Evolutionary conservation across 2,888 invertebrate species (phyloP), one percentile per base, ranked within the genome.

Genomic region (Rhagonycha fulva): DNA sequence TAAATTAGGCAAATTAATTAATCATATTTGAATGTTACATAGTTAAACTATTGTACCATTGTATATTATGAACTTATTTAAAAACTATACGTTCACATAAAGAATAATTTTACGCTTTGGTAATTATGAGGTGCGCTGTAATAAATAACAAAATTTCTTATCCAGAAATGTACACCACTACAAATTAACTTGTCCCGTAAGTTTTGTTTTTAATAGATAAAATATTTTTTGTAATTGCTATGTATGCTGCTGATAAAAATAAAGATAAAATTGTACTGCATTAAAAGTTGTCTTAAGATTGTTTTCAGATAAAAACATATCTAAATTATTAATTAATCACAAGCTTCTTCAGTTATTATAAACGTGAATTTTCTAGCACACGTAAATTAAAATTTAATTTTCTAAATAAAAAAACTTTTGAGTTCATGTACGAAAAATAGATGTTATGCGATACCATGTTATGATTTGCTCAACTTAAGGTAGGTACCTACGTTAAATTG

Each of bases 31-130:
- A 66, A 66, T n/a, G 23, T 66, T 66, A 66, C 63, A 66, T 26
- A 66, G 47, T 47, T 47, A 47, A 47, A 24, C 23, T 26, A 66
- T 66, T 66, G 24, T 66, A 26, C 63, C 26, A 66, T 66, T 66
- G 63, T 66, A 66, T 66, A 66, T 66, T 24, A 19, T 23, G 23
- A 19, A 72, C 61, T 72, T 72, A 72, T 68, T 72, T 72, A 68
- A 68, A 47, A 72, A 72, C 68, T 26, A 47, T 47, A 68, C 72
- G 61, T 68, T 67, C 24, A 61, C 72, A 68, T 72, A 72, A 72
- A 28, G 62, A 68, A 74, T 74, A 74, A 74, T 74, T 74, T 70
- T 74, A 69, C 74, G 74, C 62, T 63, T 63, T 74, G 24, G 66
- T 74, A 74, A 74, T 74, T 74, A 70, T 70, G 66, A 70, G 70